Conservation (phyloP, 1,140 invertebrate species). For the Brachionus rotundiformis region DNA sequence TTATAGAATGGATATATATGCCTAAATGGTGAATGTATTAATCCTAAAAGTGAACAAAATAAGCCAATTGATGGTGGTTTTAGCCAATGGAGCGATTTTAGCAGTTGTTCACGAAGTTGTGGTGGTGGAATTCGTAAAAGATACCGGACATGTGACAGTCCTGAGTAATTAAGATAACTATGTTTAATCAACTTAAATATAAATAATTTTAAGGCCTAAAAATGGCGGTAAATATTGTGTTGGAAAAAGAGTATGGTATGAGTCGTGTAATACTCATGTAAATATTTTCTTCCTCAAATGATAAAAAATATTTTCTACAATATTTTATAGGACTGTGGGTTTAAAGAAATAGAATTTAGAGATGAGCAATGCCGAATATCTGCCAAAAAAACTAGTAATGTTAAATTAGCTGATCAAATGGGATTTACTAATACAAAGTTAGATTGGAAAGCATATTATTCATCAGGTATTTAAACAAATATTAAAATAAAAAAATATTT, state of each 20-base stretch:
- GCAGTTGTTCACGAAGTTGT: constrained; percentile 39
- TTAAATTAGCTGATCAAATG: constrained; percentile 26
- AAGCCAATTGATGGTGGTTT: constrained; percentile 30
- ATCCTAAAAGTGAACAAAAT: not conserved
- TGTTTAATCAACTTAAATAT: not conserved
- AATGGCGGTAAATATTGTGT: constrained; percentile 51
- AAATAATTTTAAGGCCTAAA: not conserved
- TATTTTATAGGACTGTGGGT: constrained; percentile 1
- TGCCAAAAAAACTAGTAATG: not conserved
- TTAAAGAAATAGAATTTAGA: not conserved
- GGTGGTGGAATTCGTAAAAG: constrained; percentile 45
- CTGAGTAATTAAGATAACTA: not conserved
- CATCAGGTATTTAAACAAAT: constrained; percentile 25
- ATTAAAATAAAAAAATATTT: too few species aligned
- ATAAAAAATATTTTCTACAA: not conserved
- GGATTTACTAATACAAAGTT: not conserved
- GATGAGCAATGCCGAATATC: constrained; percentile 38
- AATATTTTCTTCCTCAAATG: too few species aligned
- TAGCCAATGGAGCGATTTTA: constrained; percentile 34
- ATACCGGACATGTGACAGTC: constrained; percentile 49
- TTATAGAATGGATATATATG: not conserved
- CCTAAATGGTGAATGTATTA: constrained; percentile 46
- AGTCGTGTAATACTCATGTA: constrained; percentile 44
- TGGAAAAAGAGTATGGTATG: constrained; percentile 20
- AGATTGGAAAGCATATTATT: constrained; percentile 45